Conservation (phyloP, 2,888 invertebrate species). For the Cenopis cana region DNA sequence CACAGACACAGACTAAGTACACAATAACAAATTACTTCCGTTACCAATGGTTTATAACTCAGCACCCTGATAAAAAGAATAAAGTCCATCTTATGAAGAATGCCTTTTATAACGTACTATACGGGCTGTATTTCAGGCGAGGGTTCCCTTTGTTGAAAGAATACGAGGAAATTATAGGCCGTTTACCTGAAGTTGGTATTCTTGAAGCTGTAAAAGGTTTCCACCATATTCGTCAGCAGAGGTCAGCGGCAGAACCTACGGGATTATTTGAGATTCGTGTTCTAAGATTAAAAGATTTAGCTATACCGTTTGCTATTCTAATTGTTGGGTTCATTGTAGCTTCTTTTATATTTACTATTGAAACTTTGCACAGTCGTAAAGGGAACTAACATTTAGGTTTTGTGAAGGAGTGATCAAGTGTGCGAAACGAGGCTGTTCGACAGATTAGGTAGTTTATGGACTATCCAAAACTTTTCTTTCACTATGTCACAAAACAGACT, state of each 20-base stretch:
- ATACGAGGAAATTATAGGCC: slow-evolving; percentile 4
- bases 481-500: too few relatives aligned
- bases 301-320: slow-evolving; percentile 26
- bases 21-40: slow-evolving; percentile 35
- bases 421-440: too few relatives aligned
- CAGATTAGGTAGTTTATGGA: too few relatives aligned
- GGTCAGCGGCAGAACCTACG: not conserved
- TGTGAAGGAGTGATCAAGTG: too few relatives aligned
- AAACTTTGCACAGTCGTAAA: not conserved
- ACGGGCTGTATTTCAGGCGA: slow-evolving; percentile 33
- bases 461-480: too few relatives aligned
- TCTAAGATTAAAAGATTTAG: slow-evolving; percentile 26
- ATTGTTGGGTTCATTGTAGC: slow-evolving; percentile 1
- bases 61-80: not conserved
- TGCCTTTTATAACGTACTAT: slow-evolving; percentile 17
- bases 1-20: slow-evolving; percentile 25
- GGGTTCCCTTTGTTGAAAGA: slow-evolving; percentile 31
- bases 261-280: slow-evolving; percentile 19
- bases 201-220: slow-evolving; percentile 22
- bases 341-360: slow-evolving; percentile 11
- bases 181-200: slow-evolving; percentile 29
- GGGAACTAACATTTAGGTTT: too few relatives aligned
- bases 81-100: slow-evolving; percentile 20
- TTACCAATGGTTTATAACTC: slow-evolving; percentile 38
- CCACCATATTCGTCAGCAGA: slow-evolving; percentile 5